Conservation (phyloP, 1,140 invertebrate species). For the Platorchestia sp. region DNA sequence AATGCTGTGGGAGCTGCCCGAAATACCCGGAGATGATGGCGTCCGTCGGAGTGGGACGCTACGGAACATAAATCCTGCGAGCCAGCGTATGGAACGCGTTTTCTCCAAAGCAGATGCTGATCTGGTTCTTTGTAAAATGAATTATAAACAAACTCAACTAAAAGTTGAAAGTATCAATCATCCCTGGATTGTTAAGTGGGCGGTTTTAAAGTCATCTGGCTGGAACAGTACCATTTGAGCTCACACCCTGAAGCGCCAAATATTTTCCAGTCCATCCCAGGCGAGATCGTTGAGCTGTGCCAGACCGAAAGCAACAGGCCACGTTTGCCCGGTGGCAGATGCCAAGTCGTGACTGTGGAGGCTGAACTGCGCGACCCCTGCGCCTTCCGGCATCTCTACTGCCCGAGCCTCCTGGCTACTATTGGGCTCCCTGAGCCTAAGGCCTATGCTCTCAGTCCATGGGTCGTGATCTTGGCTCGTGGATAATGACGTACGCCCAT, state of each 20-base stretch:
- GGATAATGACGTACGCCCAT: conserved; percentile 31
- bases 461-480: conserved; percentile 48
- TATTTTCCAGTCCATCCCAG: background rate
- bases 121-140: background rate
- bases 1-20: background rate
- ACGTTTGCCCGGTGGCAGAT: conserved; percentile 48
- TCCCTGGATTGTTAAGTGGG: background rate
- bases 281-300: background rate
- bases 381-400: conserved; percentile 11
- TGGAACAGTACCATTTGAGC: background rate
- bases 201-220: background rate
- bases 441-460: background rate
- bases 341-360: background rate
- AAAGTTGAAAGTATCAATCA: too few relatives aligned
- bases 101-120: background rate
- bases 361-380: conserved; percentile 36
- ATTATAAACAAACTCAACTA: too few relatives aligned
- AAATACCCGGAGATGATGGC: background rate
- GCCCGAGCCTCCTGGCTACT: conserved; percentile 39
- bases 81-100: background rate
- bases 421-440: conserved; percentile 47
- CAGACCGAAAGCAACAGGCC: conserved; percentile 2
- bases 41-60: background rate
- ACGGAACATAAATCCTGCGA: background rate
- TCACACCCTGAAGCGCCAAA: background rate